Evolutionary conservation across 92 coral and sea anemone genomes (phyloP).

Genomic region (Porites lobata): DNA sequence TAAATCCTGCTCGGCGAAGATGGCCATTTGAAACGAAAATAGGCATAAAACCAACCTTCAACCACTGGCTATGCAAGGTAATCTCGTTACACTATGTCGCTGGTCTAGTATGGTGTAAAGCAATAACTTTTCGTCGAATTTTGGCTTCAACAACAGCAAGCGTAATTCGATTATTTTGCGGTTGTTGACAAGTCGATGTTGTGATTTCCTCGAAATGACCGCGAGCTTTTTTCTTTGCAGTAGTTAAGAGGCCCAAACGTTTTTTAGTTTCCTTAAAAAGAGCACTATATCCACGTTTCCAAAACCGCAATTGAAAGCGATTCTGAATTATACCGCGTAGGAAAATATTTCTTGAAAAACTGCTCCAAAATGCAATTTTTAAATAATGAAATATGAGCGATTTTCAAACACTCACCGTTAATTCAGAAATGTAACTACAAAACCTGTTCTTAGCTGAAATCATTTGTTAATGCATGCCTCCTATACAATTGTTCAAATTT

Average conservation of each 20-base stretch:
- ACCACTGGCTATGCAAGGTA: no score
- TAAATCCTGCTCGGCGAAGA: no score
- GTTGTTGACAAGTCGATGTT: neutral
- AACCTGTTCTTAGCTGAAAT: constrained; percentile 7
- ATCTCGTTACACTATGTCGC: no score
- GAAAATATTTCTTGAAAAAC: no score
- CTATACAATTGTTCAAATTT: neutral
- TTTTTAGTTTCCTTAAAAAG: no score
- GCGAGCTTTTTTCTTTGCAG: neutral
- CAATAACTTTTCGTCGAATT: neutral
- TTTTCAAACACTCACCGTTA: neutral
- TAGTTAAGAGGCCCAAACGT: neutral
- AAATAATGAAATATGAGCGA: no score
- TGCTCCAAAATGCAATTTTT: no score
- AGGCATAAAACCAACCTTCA: no score
- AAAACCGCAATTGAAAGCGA: no score
- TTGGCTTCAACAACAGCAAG: neutral
- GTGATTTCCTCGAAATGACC: neutral
- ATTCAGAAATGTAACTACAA: neutral
- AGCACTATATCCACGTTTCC: no score
- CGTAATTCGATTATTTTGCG: constrained; percentile 1
- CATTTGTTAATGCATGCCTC: neutral
- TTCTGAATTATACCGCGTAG: no score
- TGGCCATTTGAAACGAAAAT: no score
- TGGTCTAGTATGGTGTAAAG: neutral